Evolutionary conservation across 2,797 vertebrate genomes (phyloP).

Genomic region (Semaprochilodus insignis): DNA sequence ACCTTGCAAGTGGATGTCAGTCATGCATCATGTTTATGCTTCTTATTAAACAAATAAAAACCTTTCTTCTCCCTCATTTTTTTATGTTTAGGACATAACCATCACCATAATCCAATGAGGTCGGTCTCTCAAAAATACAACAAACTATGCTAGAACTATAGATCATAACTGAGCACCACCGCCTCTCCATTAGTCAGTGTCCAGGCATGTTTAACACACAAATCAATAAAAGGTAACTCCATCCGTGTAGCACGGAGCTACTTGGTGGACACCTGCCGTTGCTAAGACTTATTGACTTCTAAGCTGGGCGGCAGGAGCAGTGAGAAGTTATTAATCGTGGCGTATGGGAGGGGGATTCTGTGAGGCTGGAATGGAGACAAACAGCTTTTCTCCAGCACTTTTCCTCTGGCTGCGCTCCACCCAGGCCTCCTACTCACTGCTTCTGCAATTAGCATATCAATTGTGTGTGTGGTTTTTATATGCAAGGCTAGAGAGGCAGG

Average conservation of each 20-base stretch:
- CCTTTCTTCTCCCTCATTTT: no score
- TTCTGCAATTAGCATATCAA: constrained; percentile 81
- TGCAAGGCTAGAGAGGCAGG: constrained; percentile 58
- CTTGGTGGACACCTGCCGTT: constrained; percentile 41
- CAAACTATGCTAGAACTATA: background rate
- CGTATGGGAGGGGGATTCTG: constrained; percentile 41
- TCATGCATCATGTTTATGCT: no score
- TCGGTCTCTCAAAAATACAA: constrained; percentile 4
- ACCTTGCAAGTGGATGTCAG: no score
- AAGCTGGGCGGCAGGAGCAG: constrained; percentile 44
- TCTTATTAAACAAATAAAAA: no score
- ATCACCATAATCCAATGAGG: background rate
- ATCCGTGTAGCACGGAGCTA: constrained; percentile 15
- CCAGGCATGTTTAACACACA: constrained; percentile 49
- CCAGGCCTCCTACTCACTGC: constrained; percentile 76
- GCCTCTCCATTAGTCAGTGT: constrained; percentile 41
- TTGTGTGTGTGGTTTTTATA: constrained; percentile 66
- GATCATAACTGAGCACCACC: background rate
- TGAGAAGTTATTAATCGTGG: constrained; percentile 56
- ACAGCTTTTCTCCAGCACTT: constrained; percentile 44
- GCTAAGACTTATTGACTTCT: constrained; percentile 46
- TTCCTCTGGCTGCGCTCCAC: constrained; percentile 58
- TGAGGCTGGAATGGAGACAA: constrained; percentile 45
- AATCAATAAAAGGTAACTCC: constrained; percentile 44
- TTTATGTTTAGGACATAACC: no score